A percentile compares a stretch with the other conserved stretches of the same genome.
Conservation (phyloP, 2,888 invertebrate genomes). For the Ischnura elegans region DNA sequence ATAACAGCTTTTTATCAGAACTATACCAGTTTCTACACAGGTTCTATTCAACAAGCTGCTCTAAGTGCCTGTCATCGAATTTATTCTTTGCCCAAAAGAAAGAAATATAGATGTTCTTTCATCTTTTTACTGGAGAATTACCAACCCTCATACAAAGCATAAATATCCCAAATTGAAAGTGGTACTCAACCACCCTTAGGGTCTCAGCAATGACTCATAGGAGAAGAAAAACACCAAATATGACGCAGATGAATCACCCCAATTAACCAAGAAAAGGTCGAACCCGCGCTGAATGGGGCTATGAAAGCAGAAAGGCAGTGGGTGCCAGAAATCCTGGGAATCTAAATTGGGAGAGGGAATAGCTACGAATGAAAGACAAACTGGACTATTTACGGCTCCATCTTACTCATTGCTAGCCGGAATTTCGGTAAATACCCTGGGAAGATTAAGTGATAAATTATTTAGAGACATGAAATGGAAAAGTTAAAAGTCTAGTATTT, state of each 20-base stretch:
- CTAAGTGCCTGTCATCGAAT: too few species aligned
- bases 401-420: background rate
- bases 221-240: background rate
- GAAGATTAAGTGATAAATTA: background rate
- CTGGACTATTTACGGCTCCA: background rate
- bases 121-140: background rate
- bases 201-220: slow-evolving; percentile 12
- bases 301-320: slow-evolving; percentile 19
- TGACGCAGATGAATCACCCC: background rate
- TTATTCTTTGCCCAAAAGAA: too few species aligned
- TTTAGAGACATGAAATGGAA: background rate
- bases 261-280: background rate
- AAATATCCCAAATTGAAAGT: background rate
- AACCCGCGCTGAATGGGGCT: background rate
- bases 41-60: too few species aligned
- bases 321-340: background rate
- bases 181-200: background rate
- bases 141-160: background rate
- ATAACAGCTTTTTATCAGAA: too few species aligned
- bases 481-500: background rate
- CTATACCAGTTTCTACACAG: too few species aligned
- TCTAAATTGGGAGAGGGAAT: background rate
- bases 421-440: background rate
- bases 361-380: slow-evolving; percentile 3
- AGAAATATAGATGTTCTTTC: too few species aligned